Percentiles rank a stretch among this genome's conserved stretches.
Evolutionary conservation across 2,113 vertebrate species (phyloP).

Genomic region (Pogonocichla stellata): DNA sequence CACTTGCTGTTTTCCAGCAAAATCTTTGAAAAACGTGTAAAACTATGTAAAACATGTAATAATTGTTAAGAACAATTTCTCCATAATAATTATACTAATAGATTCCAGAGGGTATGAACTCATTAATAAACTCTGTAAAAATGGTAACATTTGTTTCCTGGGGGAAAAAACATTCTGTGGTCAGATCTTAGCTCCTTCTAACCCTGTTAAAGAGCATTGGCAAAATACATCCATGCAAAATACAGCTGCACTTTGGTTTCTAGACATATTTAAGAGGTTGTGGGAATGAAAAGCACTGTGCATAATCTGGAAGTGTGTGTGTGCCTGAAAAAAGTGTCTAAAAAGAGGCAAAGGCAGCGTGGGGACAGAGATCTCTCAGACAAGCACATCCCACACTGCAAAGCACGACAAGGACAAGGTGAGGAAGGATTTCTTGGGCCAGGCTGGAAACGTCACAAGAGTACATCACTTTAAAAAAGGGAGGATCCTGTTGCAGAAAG

Average conservation of each 20-base stretch:
- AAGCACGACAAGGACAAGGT: not conserved
- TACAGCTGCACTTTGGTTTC: not conserved
- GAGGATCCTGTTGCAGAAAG: not conserved
- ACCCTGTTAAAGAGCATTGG: not conserved
- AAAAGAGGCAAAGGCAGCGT: not conserved
- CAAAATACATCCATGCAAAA: not conserved
- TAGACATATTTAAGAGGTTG: not conserved
- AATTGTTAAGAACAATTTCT: not conserved
- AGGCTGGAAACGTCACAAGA: not conserved
- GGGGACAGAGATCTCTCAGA: not conserved
- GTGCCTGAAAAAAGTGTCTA: not conserved
- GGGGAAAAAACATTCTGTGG: accelerated
- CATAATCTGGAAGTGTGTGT: not conserved
- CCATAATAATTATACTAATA: not conserved
- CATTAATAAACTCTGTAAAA: not conserved
- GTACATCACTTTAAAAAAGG: not conserved
- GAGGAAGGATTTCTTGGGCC: not conserved
- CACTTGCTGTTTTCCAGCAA: not conserved
- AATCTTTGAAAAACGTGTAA: not conserved
- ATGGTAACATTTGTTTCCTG: not conserved
- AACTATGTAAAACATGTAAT: not conserved
- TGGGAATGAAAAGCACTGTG: not conserved
- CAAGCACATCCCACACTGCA: not conserved
- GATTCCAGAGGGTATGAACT: not conserved
- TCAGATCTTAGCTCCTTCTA: not conserved